These are phyloP conservation scores for Sinocyclocheilus rhinocerous DNA, from an alignment of 2,113 vertebrate species.

Conservation along the genomic window DNA sequence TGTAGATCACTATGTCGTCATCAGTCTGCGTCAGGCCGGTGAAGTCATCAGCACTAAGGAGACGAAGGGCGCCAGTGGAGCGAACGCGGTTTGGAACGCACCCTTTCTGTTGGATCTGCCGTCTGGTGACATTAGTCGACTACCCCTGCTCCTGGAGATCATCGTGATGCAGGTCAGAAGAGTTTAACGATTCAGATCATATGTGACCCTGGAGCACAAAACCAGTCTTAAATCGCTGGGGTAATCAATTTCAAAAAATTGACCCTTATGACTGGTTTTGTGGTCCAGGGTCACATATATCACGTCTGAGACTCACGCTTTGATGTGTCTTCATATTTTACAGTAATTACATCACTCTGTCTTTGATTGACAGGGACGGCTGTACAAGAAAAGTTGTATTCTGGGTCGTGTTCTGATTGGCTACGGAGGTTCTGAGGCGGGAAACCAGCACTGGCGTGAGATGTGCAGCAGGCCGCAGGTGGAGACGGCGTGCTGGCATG, in stretches of 20 bases:
- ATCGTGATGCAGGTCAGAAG: constrained; percentile 78
- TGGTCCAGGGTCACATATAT: too few species aligned
- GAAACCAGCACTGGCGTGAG: constrained; percentile 80
- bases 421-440: constrained; percentile 55
- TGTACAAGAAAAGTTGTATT: constrained; percentile 74
- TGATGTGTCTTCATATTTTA: not conserved
- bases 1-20: constrained; percentile 78
- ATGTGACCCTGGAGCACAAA: too few species aligned
- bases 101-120: constrained; percentile 83
- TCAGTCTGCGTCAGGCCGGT: constrained; percentile 73
- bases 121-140: constrained; percentile 70
- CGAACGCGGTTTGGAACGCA: constrained; percentile 79
- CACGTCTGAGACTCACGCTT: too few species aligned
- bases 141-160: constrained; percentile 75
- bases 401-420: constrained; percentile 78
- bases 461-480: constrained; percentile 75
- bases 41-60: constrained; percentile 75
- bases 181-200: too few species aligned
- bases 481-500: constrained; percentile 79
- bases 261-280: too few species aligned
- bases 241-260: too few species aligned
- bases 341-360: not conserved
- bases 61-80: constrained; percentile 72
- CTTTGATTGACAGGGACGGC: constrained; percentile 69
- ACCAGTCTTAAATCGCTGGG: too few species aligned